A percentile compares a stretch with the other conserved stretches of the same genome.
These are phyloP conservation scores for Megalopta genalis DNA, from an alignment of 1,140 invertebrate genomes.

Conservation along the genomic window DNA sequence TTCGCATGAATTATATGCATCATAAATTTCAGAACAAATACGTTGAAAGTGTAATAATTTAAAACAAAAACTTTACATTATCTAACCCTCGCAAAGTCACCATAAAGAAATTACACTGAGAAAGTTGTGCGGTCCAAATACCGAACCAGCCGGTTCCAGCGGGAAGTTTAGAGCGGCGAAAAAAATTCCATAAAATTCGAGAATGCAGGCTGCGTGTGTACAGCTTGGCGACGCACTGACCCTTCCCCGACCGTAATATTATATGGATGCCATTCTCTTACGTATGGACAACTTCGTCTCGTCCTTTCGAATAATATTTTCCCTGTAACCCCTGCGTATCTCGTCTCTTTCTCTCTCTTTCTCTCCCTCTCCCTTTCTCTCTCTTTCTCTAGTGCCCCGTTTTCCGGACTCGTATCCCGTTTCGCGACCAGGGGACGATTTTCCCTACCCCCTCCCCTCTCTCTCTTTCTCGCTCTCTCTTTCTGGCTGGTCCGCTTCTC, in stretches of 20 bases:
- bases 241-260: constrained; percentile 65
- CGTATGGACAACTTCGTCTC: constrained; percentile 29
- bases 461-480: not conserved
- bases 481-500: constrained; percentile 56
- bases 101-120: not conserved
- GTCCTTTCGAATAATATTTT: constrained; percentile 19
- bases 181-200: constrained; percentile 22
- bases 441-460: not conserved
- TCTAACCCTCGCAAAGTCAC: not conserved
- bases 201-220: constrained; percentile 42
- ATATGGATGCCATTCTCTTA: too few species aligned
- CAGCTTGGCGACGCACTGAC: constrained; percentile 35
- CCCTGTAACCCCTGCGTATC: not conserved
- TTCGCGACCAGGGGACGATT: constrained; percentile 10
- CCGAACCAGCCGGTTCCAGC: not conserved
- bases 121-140: not conserved
- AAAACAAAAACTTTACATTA: too few species aligned
- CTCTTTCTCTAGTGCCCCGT: constrained; percentile 19
- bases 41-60: too few species aligned
- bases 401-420: not conserved
- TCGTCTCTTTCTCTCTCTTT: not conserved
- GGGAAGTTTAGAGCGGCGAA: not conserved
- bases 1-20: too few species aligned
- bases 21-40: too few species aligned
- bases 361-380: not conserved